phyloP scores from a whole-genome alignment of 1,140 invertebrate genomes.

The Drosophila ambigua region DNA sequence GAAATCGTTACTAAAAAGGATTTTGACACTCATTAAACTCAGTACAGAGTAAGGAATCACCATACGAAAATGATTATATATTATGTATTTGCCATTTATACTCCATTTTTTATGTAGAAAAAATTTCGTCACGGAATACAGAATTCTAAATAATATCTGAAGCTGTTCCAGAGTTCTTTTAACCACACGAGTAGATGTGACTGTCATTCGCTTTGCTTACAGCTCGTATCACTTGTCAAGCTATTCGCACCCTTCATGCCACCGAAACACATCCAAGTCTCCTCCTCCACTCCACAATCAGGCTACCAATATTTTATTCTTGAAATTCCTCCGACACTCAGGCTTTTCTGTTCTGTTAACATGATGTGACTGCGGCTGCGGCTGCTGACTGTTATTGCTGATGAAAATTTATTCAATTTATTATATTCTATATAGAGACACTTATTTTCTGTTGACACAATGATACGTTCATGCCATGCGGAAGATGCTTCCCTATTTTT shows the following conservation, averaged over 20 bases:
- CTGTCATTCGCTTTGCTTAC: slow-evolving; percentile 56
- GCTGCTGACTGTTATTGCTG: slow-evolving; percentile 72
- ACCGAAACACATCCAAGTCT: not conserved
- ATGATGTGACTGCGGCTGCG: slow-evolving; percentile 60
- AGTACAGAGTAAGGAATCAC: too few species aligned
- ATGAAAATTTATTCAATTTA: slow-evolving; percentile 82
- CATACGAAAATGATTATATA: too few species aligned
- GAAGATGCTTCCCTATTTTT: slow-evolving; percentile 59
- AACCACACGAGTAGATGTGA: not conserved
- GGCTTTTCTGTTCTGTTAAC: slow-evolving; percentile 68
- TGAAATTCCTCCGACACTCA: slow-evolving; percentile 36
- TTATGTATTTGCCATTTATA: too few species aligned
- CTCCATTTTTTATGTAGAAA: too few species aligned
- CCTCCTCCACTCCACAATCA: not conserved
- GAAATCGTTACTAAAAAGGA: too few species aligned
- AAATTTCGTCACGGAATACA: too few species aligned
- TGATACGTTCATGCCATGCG: slow-evolving; percentile 58
- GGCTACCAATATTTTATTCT: slow-evolving; percentile 36
- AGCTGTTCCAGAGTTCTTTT: too few species aligned
- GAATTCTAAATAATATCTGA: too few species aligned
- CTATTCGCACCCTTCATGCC: slow-evolving; percentile 13
- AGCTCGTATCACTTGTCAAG: slow-evolving; percentile 61
- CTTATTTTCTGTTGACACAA: slow-evolving; percentile 75
- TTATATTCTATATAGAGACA: slow-evolving; percentile 77
- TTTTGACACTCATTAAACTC: too few species aligned